Conservation (phyloP, 2,113 vertebrate genomes). For the Salvelinus namaycush region DNA sequence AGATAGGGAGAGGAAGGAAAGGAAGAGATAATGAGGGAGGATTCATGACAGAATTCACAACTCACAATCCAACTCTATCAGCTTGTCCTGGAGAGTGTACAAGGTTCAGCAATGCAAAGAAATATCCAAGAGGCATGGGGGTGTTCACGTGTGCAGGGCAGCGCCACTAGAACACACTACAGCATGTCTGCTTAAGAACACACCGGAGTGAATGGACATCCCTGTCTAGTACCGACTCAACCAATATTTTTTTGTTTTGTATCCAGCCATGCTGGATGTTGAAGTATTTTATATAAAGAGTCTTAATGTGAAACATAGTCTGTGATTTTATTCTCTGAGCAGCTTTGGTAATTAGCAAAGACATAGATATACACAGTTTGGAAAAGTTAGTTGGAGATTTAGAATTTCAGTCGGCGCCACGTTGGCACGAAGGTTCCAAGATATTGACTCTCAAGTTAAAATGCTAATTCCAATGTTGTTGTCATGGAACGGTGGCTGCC, state of each 20-base stretch:
- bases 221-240: neutral
- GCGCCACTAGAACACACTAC: no score
- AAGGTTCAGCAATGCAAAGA: no score
- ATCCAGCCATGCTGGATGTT: neutral
- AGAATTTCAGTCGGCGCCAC: conserved; percentile 27
- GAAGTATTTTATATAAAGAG: neutral
- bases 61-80: neutral
- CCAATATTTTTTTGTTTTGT: neutral
- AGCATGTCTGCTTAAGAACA: neutral
- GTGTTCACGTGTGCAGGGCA: no score
- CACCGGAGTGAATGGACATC: neutral
- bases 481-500: conserved; percentile 47
- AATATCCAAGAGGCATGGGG: no score
- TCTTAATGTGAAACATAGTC: neutral
- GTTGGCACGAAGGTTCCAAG: conserved; percentile 27
- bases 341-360: neutral
- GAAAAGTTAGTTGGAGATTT: conserved; percentile 1
- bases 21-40: neutral
- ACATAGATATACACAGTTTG: neutral
- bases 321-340: neutral
- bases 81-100: no score
- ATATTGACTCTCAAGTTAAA: conserved; percentile 46
- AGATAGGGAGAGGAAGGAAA: neutral
- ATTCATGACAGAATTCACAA: neutral
- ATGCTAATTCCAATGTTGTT: conserved; percentile 47